Evolutionary conservation across 1,140 invertebrate species (phyloP), one percentile per base, ranked within the genome.

Genomic region (Chrysopa pallens): DNA sequence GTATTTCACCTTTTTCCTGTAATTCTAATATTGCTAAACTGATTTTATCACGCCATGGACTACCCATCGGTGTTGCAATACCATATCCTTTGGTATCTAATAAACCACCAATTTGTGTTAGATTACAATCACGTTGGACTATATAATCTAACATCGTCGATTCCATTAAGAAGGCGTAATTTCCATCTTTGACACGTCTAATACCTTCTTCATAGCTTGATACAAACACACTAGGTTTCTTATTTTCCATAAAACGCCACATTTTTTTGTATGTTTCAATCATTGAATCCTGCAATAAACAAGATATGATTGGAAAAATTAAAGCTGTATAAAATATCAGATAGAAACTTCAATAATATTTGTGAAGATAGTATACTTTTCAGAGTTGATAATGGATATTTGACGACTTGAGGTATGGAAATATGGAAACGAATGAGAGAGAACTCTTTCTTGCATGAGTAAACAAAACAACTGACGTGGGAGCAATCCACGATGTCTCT

Each of bases 81-180:
- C 87, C 87, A 54, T 89, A 91, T 48, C 44, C 40, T 35, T 45
- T 45, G 8, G 46, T 46, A 38, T 74, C 91, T 11, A 95, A 61
- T 29, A 87, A 67, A 8, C 85, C 87, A 0, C 89, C 91, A 29
- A 96, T 87, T 68, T 94, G 88, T 15, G 88, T 95, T 13, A 96
- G 69, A 58, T 93, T 90, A 59, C 91, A 96, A 53, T 94, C 78
- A 48, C 88, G 67, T 56, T 93, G 84, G 4, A 87, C 78, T 42
- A 75, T 76, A 56, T 88, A 92, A 57, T 95, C 91, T 29, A 95
- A 68, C 68, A 90, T 89, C 4, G 86, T 87, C 0, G 88, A 93
- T 59, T 95, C 91, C 86, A 94, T 91, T 1, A 96, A 67, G 57
- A 89, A 95, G 4, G 91, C 91, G 58, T 93, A 95, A 56, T 87